Evolutionary conservation across 1,140 invertebrate genomes (phyloP).

Genomic region (Cydia amplana): DNA sequence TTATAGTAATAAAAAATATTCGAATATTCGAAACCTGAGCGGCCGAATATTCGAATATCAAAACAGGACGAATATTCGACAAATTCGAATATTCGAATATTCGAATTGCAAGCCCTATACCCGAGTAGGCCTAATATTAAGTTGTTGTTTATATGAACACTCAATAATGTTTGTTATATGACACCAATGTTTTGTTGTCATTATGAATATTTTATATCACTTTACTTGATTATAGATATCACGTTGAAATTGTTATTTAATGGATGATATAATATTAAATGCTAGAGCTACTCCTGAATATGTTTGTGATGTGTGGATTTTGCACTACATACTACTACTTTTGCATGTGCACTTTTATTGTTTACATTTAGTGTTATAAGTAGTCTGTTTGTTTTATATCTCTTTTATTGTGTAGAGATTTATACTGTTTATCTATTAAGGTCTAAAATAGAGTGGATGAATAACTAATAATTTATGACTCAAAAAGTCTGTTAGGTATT

Average conservation of each 20-base stretch:
- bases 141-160: not conserved
- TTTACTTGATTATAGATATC: not conserved
- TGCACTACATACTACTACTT: not conserved
- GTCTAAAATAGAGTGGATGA: too few relatives aligned
- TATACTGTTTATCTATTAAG: too few relatives aligned
- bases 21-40: too few relatives aligned
- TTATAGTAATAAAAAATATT: too few relatives aligned
- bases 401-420: not conserved
- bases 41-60: too few relatives aligned
- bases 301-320: constrained; percentile 5
- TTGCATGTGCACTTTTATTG: constrained; percentile 4
- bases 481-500: too few relatives aligned
- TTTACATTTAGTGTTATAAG: not conserved
- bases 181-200: not conserved
- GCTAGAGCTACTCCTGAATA: not conserved
- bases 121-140: not conserved
- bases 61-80: too few relatives aligned
- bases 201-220: constrained; percentile 1
- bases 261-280: not conserved
- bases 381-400: not conserved
- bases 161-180: not conserved
- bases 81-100: too few relatives aligned
- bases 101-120: too few relatives aligned
- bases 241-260: not conserved
- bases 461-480: too few relatives aligned